Evolutionary conservation across 92 coral and sea anemone species (phyloP), one percentile per base, ranked within the genome.

Genomic region (Heliopora coerulea): DNA sequence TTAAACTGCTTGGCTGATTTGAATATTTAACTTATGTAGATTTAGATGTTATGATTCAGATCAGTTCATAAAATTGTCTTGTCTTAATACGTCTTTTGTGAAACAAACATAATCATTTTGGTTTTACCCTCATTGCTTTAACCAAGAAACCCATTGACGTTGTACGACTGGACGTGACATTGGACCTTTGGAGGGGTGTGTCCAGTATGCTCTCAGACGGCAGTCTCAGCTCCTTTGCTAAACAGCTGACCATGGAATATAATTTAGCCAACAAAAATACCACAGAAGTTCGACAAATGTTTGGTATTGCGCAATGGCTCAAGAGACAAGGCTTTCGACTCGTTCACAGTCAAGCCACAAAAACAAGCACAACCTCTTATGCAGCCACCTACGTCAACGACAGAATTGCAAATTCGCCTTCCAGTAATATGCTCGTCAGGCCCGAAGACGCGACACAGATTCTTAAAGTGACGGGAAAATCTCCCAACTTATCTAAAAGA

Each of bases 331-430:
- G 74, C 0, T 67, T 67, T 48, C 74, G 8, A 1, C 54, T 67
- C n/a, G 74, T 56, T 23, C 74, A 67, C 59, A 67, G 74, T 15
- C 74, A 67, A 29, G 39, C 58, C 44, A 67, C 74, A 9, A 67
- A 48, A 26, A 21, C 33, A 8, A 67, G 74, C 18, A 59, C 58
- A 1, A 48, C 27, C 10, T 67, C 74, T 2, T 67, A 67, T 33
- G 49, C 74, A 1, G 24, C 48, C 4, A n/a, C 54, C 11, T 67
- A 67, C 33, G 59, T 67, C 13, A 67, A 67, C 34, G 48, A 34
- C 23, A 67, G 21, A 8, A 67, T 67, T 31, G 41, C 10, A 15
- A 46, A 46, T 2, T 46, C 52, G 14, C 3, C 52, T 46, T 37
- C 6, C 42, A 37, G 42, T 37, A 11, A 37, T 4, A 37, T 4